phyloP scores from a whole-genome alignment of 2,888 invertebrate genomes.

The Hypsopygia costalis region DNA sequence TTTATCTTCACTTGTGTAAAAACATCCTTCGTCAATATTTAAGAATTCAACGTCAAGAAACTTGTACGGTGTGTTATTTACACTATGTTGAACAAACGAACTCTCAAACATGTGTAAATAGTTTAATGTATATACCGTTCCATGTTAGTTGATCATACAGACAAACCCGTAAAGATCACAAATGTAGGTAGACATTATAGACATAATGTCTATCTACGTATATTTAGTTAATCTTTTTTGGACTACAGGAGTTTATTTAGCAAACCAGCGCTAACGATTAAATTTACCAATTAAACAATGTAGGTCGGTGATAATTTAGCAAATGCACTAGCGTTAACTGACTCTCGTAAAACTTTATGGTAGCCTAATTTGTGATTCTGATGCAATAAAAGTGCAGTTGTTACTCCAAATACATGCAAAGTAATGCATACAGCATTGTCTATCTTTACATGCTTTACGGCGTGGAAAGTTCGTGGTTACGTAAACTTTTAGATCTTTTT shows the following conservation, averaged over 20 bases:
- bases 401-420: neutral
- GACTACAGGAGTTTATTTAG: too few species aligned
- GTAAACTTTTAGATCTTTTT: too few species aligned
- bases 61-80: conserved; percentile 26
- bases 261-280: neutral
- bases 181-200: too few species aligned
- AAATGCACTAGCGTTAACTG: conserved; percentile 31
- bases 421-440: too few species aligned
- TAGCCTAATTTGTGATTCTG: conserved; percentile 12
- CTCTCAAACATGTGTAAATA: neutral
- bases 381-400: conserved; percentile 18
- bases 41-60: conserved; percentile 43
- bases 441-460: too few species aligned
- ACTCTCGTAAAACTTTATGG: conserved; percentile 35
- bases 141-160: neutral
- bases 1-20: conserved; percentile 45
- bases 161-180: too few species aligned
- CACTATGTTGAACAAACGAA: conserved; percentile 10
- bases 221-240: too few species aligned
- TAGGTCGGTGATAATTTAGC: conserved; percentile 39
- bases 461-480: too few species aligned
- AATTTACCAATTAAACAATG: conserved; percentile 6
- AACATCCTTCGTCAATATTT: conserved; percentile 70
- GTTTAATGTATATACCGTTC: neutral
- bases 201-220: too few species aligned